phyloP scores from a whole-genome alignment of 2,113 vertebrate species.

The Thermophis baileyi region DNA sequence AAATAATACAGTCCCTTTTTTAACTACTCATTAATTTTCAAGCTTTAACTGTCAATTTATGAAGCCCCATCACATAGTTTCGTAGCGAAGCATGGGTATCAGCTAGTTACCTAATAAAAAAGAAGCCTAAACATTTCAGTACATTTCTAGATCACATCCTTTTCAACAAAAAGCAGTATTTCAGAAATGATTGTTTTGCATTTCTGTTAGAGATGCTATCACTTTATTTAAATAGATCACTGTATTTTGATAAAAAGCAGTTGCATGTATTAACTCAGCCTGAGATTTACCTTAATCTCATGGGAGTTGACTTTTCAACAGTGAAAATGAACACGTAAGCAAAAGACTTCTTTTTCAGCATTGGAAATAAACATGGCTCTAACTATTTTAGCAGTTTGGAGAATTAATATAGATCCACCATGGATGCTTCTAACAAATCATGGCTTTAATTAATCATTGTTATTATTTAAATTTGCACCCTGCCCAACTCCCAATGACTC shows the following conservation, averaged over 20 bases:
- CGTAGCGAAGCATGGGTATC: too few species aligned
- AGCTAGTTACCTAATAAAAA: too few species aligned
- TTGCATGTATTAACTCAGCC: not conserved
- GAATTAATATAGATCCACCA: not conserved
- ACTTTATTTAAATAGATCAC: not conserved
- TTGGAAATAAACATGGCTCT: not conserved
- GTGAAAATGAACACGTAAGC: not conserved
- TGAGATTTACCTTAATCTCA: not conserved
- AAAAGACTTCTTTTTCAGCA: not conserved
- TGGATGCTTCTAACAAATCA: not conserved
- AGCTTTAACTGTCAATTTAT: too few species aligned
- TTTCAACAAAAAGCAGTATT: not conserved
- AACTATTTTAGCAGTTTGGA: not conserved
- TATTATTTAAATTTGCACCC: not conserved
- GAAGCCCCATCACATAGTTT: too few species aligned
- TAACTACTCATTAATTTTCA: too few species aligned
- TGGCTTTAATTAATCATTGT: not conserved
- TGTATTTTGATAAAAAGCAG: not conserved
- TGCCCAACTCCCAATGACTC: not conserved
- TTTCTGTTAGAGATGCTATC: not conserved
- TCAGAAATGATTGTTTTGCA: not conserved
- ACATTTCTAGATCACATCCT: not conserved
- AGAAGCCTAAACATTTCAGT: not conserved
- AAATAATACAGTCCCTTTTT: too few species aligned
- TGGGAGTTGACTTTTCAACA: not conserved